These are phyloP conservation scores for Auanema freiburgensis DNA, from an alignment of 2,888 invertebrate species.

Conservation along the genomic window DNA sequence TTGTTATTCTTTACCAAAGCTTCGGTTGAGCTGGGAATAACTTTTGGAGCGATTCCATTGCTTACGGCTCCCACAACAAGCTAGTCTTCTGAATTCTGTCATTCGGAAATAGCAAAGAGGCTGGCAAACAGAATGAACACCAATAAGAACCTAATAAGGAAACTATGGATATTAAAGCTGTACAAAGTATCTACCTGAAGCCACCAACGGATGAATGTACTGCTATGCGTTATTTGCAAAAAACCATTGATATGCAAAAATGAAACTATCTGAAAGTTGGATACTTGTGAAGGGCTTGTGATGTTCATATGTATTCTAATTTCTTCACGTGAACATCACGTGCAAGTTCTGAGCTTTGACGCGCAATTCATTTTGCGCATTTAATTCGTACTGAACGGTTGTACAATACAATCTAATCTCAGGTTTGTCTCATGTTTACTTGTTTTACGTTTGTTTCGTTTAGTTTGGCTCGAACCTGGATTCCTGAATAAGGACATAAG, in stretches of 20 bases:
- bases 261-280: conserved; percentile 47
- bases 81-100: conserved; percentile 63
- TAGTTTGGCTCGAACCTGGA: conserved; percentile 29
- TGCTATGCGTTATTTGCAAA: conserved; percentile 41
- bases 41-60: conserved; percentile 53
- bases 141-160: conserved; percentile 57
- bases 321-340: conserved; percentile 13
- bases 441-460: too few species aligned
- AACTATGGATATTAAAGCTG: background rate
- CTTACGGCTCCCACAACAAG: conserved; percentile 50
- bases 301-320: too few species aligned
- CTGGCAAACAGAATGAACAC: conserved; percentile 63
- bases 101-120: conserved; percentile 62
- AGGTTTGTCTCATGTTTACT: too few species aligned
- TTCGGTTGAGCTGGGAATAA: conserved; percentile 54
- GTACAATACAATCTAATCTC: too few species aligned
- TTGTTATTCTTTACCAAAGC: conserved; percentile 37
- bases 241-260: conserved; percentile 59
- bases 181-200: conserved; percentile 38
- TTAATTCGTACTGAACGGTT: too few species aligned
- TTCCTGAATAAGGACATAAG: conserved; percentile 61
- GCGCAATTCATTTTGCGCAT: background rate
- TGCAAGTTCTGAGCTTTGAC: background rate
- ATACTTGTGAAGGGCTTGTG: background rate
- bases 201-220: conserved; percentile 58